Base-by-base conservation (phyloP, 2,797 vertebrate species). In the Tenualosa thibaudeaui region DNA sequence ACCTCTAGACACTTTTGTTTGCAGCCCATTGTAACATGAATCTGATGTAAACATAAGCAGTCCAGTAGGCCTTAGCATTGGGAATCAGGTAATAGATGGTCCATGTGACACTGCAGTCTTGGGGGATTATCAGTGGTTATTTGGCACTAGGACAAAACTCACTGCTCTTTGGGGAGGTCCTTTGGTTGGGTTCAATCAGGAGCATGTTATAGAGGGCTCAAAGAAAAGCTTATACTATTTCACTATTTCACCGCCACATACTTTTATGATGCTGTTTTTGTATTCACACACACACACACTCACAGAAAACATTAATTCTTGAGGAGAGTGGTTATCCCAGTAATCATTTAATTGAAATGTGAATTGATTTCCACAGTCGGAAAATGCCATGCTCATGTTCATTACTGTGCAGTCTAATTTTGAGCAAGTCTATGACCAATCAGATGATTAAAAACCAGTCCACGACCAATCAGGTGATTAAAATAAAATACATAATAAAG, bases 1-100 rank as follows among this genome's bases (percentile, higher is more conserved):
- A 75, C 68, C 37, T 75, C 37, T 75, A 75, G 68, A 40, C 68
- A 75, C 68, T 75, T 40, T 37, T 12, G 40, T 75, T 75, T 75
- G 37, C 15, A 43, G 2, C 68, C 37, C 31, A 40, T 17, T 5
- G 40, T 37, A 26, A 26, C 24, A 75, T 15, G 3, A 65, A 2
- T 3, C 62, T 75, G 68, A 19, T 40, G 40, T 40, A 75, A 75
- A 31, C 65, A 50, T 2, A 50, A 50, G 1, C 49, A 0, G 31
- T 31, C 31, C 31, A 31, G 31, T 31, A 46, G 46, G 46, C 46
- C 46, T 46, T 46, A 46, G 3, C 46, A 46, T 46, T 1, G 3
- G 46, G 46, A 46, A 7, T 46, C 1, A 46, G 4, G 46, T 46
- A 7, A 4, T 46, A 46, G 46, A 46, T 46, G 4, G 7, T 7